Evolutionary conservation across 2,113 vertebrate genomes (phyloP), one percentile per base, ranked within the genome.

Genomic region (Argyrosomus japonicus): DNA sequence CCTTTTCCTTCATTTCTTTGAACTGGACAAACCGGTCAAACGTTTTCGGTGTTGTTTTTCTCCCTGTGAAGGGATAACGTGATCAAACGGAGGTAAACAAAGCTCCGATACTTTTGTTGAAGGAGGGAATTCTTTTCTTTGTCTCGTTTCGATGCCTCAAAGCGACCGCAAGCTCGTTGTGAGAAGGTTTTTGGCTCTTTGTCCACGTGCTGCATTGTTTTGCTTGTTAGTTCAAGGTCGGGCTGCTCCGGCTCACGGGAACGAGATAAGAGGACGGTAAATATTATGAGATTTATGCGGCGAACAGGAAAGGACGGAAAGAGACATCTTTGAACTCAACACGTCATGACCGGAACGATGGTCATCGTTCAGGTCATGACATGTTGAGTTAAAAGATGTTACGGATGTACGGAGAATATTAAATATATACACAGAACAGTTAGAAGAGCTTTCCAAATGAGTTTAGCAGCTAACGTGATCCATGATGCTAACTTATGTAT

Each of bases 221-320:
- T 36, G 65, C 6, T 0, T 61, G 68, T 82, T 81, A 12, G 79
- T 48, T 79, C 81, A 89, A 77, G 83, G 83, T 56, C 32, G 21
- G 14, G 57, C 27, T 64, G 8, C 36, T 40, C 36, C 1, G 0
- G 29, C n/a, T 43, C 45, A 19, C 1, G 60, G 63, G 68, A 56
- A 12, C 8, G 0, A 81, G 82, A 74, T 83, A 73, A 77, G 69
- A 73, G 23, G 61, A 71, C 19, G 8, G 74, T 53, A 86, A 92
- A 92, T 83, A 87, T 90, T 86, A 45, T 74, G 79, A 83, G 70
- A 81, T 68, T 79, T 51, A 8, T 13, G 17, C 50, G n/a, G 79
- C 2, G 2, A 17, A 12, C 43, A 25, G 13, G 62, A 45, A 80
- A 40, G 47, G n/a, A 50, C 48, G 67, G 9, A n/a, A n/a, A n/a